Evolutionary conservation across 2,888 invertebrate species (phyloP), one percentile per base, ranked within the genome.

Genomic region (Yponomeuta plumbellus): DNA sequence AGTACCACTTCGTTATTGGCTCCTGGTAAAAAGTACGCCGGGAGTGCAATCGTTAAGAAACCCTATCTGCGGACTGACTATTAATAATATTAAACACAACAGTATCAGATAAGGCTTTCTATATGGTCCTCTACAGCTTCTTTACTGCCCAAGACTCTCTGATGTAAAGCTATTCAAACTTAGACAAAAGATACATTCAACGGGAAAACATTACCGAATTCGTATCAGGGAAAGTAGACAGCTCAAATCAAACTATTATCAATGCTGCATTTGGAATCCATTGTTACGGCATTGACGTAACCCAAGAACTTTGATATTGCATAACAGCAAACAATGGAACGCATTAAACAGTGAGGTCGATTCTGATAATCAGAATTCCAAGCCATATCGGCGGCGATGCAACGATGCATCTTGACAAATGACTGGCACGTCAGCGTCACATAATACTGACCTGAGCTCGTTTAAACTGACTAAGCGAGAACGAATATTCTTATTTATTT

Each of bases 1-100:
- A 82, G 84, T 81, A 80, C 83, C 80, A 85, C 86, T 84, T 88
- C 83, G 88, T 88, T 88, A 88, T 80, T 78, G 80, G 84, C 88
- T 86, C 83, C 88, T 75, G 83, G 86, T 86, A 81, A 80, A 83
- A 82, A 79, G 82, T 75, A 77, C 71, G 75, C 75, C 70, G 70
- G 71, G 76, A 79, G 76, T 80, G 75, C 80, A 83, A 81, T 83
- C 78, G 81, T 79, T 81, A 84, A 75, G 81, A 79, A 83, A 81
- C 76, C 77, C 84, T 85, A 88, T 89, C 88, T 82, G 69, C 71
- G 75, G 77, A 67, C 68, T 66, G 73, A 80, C 87, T 85, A 88
- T 89, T 89, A 88, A 89, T 88, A 86, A 84, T 86, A 84, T 78
- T 78, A 79, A 70, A 78, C 79, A 76, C 74, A 70, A 76, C 77